Base-by-base conservation (phyloP, 1,140 invertebrate species). In the Drosophila punjabiensis region DNA sequence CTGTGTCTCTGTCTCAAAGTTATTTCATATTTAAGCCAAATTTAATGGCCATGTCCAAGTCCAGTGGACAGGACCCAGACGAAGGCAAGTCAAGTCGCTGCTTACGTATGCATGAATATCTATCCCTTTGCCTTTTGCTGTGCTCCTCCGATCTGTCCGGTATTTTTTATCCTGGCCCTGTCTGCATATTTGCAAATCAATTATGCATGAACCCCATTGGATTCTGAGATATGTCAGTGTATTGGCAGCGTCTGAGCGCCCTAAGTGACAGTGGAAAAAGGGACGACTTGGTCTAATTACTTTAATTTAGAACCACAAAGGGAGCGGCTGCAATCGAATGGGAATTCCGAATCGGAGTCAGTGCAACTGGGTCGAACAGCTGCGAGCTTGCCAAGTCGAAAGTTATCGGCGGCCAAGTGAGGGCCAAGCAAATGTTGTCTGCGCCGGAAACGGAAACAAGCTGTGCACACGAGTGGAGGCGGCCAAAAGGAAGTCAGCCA, bases 401-500 rank as follows among this genome's bases (percentile, higher is more conserved):
- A 77, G 55, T 77, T 79, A 76, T 76, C 76, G 80, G 81, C 67
- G 68, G 64, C 64, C 74, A 69, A 68, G 68, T 74, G 53, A 43
- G 66, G 79, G 82, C 82, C 79, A 76, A 66, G 83, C 53, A 88
- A 89, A 80, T 81, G 69, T 74, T 89, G 85, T 87, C 84, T 87
- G 81, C 63, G 35, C 85, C 80, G 83, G 84, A 87, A 88, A 56
- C 85, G 84, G 84, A 87, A 89, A 80, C 77, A 89, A 84, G 77
- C 78, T 84, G 71, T 89, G 85, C 84, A 87, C 80, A 87, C 79
- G 87, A 87, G 84, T 84, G 61, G 62, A 67, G 68, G 86, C 74
- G 75, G 75, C 63, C 73, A 79, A 79, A 85, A 86, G 83, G 83
- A 86, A 84, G 55, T 75, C 28, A 66, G 61, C 61, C 80, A 74